Evolutionary conservation across 1,140 invertebrate genomes (phyloP).

Genomic region (Drosophila pallidifrons): DNA sequence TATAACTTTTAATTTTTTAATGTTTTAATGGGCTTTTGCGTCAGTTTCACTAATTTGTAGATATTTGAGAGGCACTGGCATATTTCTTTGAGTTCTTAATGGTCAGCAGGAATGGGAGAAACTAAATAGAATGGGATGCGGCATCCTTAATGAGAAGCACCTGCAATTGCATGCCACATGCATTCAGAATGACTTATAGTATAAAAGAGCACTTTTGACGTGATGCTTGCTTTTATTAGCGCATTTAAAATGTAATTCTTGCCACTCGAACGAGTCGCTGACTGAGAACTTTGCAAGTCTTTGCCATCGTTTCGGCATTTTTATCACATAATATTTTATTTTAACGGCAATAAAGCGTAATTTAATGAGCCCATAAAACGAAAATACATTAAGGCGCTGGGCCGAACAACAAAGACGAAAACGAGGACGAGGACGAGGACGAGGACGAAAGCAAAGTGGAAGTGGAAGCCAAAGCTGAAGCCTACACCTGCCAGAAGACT

Average conservation of each 20-base stretch:
- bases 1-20: no score
- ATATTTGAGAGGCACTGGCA: not conserved
- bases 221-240: constrained; percentile 51
- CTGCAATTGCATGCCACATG: constrained; percentile 23
- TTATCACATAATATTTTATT: constrained; percentile 84
- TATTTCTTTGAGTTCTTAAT: not conserved
- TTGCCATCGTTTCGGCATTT: constrained; percentile 60
- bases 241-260: constrained; percentile 52
- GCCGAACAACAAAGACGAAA: not conserved
- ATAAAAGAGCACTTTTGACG: not conserved
- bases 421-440: not conserved
- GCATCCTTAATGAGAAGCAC: not conserved
- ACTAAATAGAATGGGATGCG: not conserved
- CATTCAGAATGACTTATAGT: not conserved
- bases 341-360: constrained; percentile 84
- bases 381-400: constrained; percentile 70
- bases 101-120: no score
- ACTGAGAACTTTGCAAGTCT: constrained; percentile 2
- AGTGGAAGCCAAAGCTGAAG: not conserved
- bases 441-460: not conserved
- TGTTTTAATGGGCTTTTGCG: not conserved
- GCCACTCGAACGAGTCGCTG: not conserved
- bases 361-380: constrained; percentile 83
- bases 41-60: not conserved
- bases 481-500: constrained; percentile 17